Evolutionary conservation across 2,888 invertebrate species (phyloP), one percentile per base, ranked within the genome.

Genomic region (Aradus depressus): DNA sequence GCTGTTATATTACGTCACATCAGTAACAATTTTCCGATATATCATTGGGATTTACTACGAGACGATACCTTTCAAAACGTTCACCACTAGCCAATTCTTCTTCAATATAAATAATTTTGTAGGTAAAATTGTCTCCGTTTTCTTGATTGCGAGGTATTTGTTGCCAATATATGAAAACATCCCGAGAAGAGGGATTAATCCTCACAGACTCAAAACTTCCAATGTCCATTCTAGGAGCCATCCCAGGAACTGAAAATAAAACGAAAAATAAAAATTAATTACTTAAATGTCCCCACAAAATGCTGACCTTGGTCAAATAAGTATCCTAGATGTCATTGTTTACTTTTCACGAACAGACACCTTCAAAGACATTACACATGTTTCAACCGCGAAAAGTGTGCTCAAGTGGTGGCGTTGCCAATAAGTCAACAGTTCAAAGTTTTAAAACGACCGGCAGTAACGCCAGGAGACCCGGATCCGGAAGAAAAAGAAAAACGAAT

Each of bases 81-180:
- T 41, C 21, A n/a, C 39, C 25, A 41, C 35, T 23, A 18, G 41
- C 41, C 3, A 31, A 10, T 28, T 41, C 49, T 52, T 52, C 52
- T 22, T 44, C 21, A 35, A 55, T 35, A 18, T 42, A 32, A 19
- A 35, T 19, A 8, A 55, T 47, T 58, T 72, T 70, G 64, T 89
- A 89, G 2, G 72, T 72, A 62, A 89, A 86, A 62, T 81, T 74
- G 4, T 77, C 75, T 18, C 87, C 89, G 63, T 86, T 86, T 61
- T 81, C 75, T 59, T 80, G 73, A 63, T 75, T 74, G 38, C 74
- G 72, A 18, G 77, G 75, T 44, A 89, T 73, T 57, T 80, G 75
- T 63, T 84, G 79, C 88, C 89, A 90, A 65, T 87, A 89, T 19
- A 89, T 69, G 64, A 78, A 77, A 35, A 86, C 70, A 48, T 78